Evolutionary conservation across 2,888 invertebrate genomes (phyloP).

Genomic region (Leptodirus hochenwartii): DNA sequence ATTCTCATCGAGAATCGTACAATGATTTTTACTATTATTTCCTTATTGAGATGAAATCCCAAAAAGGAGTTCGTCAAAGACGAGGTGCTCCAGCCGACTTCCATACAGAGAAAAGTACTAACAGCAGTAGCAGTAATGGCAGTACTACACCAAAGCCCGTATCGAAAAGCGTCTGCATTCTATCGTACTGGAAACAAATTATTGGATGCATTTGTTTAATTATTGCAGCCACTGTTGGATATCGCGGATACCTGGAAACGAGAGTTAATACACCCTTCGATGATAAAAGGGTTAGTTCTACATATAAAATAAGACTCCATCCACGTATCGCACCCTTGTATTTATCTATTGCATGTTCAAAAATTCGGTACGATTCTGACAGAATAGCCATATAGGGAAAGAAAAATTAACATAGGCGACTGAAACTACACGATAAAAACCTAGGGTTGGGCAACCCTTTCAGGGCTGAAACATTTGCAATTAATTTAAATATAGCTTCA

Average conservation of each 20-base stretch:
- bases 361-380: too few relatives aligned
- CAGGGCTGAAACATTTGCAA: too few relatives aligned
- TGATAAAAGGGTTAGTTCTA: conserved; percentile 50
- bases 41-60: neutral
- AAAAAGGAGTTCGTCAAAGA: conserved; percentile 10
- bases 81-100: conserved; percentile 8
- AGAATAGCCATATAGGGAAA: too few relatives aligned
- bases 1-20: too few relatives aligned
- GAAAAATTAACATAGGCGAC: too few relatives aligned
- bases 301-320: too few relatives aligned
- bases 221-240: conserved; percentile 57
- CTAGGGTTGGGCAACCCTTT: too few relatives aligned
- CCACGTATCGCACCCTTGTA: too few relatives aligned
- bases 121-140: conserved; percentile 28
- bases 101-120: conserved; percentile 11
- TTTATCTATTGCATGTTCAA: too few relatives aligned
- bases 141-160: conserved; percentile 20
- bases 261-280: conserved; percentile 74
- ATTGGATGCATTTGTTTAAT: conserved; percentile 42
- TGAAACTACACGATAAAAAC: too few relatives aligned
- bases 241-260: conserved; percentile 71
- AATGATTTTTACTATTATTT: too few relatives aligned
- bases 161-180: conserved; percentile 14
- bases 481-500: too few relatives aligned
- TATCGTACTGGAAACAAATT: conserved; percentile 37